Base-by-base conservation (phyloP, 2,888 invertebrate species). In the Metacarcinus magister region DNA sequence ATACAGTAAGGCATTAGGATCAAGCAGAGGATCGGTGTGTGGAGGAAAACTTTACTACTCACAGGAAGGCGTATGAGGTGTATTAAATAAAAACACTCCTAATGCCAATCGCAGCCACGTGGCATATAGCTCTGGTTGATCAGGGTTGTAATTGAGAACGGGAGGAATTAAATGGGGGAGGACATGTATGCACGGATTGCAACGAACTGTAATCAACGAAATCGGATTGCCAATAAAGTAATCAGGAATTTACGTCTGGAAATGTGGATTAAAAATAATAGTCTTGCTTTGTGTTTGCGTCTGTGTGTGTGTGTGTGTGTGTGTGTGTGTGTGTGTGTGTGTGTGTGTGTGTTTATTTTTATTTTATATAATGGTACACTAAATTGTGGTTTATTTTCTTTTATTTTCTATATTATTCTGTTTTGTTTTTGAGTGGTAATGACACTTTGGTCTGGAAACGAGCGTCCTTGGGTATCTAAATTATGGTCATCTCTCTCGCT, bases 191-290 rank as follows among this genome's bases (percentile, higher is more conserved):
- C 2, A 16, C 19, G 87, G 87, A 87, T 87, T 87, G 87, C 87
- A 87, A 32, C 87, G 75, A 82, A 82, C 75, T 28, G 75, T 82
- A 82, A 82, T 82, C 75, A 82, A 82, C n/a, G 87, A 87, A 87
- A 87, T 87, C 87, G 87, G 87, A 87, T 87, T 87, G 13, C 39
- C 87, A n/a, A 87, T 87, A 87, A 87, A 87, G 87, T 87, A 87
- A 87, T 87, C 87, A 87, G 19, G 87, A 87, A 39, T 87, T 87
- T 87, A 87, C 4, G 39, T 39, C 39, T 16, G 39, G 87, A 87
- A 87, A 87, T 87, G 39, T 4, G n/a, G 75, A 75, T 3, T 23
- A n/a, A 10, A n/a, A 28, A 75, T 39, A 75, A 75, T 75, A 28
- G 5, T 75, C 28, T 75, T 75, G 10, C 75, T 75, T 5, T 28